Evolutionary conservation across 2,888 invertebrate species (phyloP), one percentile per base, ranked within the genome.

Genomic region (Heliconius erato): DNA sequence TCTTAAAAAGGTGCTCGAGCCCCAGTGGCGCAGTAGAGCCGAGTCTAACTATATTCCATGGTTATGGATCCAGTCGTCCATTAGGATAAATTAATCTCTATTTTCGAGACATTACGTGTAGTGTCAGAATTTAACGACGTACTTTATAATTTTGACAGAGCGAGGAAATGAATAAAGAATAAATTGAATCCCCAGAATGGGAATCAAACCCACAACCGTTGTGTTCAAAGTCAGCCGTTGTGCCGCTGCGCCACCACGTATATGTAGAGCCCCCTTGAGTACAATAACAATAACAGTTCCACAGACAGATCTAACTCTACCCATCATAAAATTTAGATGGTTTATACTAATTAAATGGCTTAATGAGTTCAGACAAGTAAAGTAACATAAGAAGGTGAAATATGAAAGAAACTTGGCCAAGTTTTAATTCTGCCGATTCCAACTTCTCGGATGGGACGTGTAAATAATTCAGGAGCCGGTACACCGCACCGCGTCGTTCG

Each of bases 381-480:
- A 88, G 88, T 86, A 88, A 85, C 87, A 85, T 90, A 90, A 91
- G 89, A 90, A 89, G 89, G 91, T 92, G 92, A 93, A 94, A 92
- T 93, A 93, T 94, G 92, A 92, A 92, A 92, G 90, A 63, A 63
- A 63, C n/a, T 90, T 91, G 85, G 88, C 91, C 91, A 93, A 94
- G 92, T 94, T 94, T 94, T 94, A 94, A 94, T 94, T 93, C 91
- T 91, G 93, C 92, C 92, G 92, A 94, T 94, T 92, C n/a, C 93
- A 94, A 94, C 91, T 94, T 92, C 91, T 91, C 89, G 91, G 93
- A 94, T 94, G 92, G 93, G 93, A 89, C 87, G 89, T 90, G 91
- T 94, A 92, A 94, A 94, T 94, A 94, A 94, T 95, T 94, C 92
- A 94, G 85, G 87, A 87, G 90, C 85, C 87, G 90, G 89, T 89